Conservation (phyloP, 2,888 invertebrate species). For the Ochropleura plecta region DNA sequence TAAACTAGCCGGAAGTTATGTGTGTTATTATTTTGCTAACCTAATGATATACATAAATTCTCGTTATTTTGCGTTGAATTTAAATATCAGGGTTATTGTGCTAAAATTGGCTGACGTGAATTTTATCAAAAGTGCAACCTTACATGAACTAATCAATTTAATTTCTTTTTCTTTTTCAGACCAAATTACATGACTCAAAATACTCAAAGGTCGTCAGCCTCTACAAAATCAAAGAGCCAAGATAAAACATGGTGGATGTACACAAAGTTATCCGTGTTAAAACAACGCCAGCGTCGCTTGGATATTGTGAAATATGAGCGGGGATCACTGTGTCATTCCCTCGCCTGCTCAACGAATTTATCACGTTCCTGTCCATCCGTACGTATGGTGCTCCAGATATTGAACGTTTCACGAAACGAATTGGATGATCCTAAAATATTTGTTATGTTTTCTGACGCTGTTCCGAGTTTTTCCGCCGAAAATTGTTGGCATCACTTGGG, state of each 20-base stretch:
- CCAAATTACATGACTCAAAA: not conserved
- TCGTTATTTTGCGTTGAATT: slow-evolving; percentile 37
- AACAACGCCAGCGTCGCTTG: slow-evolving; percentile 74
- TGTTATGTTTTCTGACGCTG: slow-evolving; percentile 61
- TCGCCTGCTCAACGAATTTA: slow-evolving; percentile 80
- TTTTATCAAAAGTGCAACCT: not conserved
- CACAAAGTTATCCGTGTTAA: slow-evolving; percentile 75
- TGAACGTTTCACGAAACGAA: slow-evolving; percentile 68
- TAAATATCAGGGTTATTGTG: slow-evolving; percentile 37
- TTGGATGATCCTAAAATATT: slow-evolving; percentile 72
- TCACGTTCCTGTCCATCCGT: slow-evolving; percentile 76
- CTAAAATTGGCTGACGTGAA: slow-evolving; percentile 19
- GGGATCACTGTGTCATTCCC: slow-evolving; percentile 82
- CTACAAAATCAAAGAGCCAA: slow-evolving; percentile 56
- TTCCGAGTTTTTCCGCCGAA: slow-evolving; percentile 55
- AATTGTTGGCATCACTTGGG: slow-evolving; percentile 52
- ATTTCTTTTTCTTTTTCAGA: not conserved
- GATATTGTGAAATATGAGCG: slow-evolving; percentile 85
- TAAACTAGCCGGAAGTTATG: slow-evolving; percentile 41
- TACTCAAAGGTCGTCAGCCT: slow-evolving; percentile 44
- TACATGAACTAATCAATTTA: not conserved
- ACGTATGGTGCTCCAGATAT: slow-evolving; percentile 72
- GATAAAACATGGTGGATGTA: slow-evolving; percentile 69
- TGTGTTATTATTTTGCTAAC: slow-evolving; percentile 44
- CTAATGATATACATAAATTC: slow-evolving; percentile 45